phyloP scores from a whole-genome alignment of 2,113 vertebrate species.

The Zingel zingel region DNA sequence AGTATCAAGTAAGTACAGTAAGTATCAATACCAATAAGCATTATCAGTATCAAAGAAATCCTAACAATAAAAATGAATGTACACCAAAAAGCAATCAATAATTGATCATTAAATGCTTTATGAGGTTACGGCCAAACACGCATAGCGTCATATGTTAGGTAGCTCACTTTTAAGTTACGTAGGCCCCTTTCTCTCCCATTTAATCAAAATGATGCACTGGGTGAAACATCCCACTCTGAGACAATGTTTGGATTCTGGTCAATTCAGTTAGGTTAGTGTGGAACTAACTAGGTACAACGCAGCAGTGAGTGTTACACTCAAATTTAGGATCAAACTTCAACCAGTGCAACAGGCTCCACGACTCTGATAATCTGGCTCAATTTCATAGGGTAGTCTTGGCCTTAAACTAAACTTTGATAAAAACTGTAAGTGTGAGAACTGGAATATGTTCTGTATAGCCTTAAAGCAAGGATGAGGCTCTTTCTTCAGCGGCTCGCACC shows the following conservation, averaged over 20 bases:
- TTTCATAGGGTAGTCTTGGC: not conserved
- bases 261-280: not conserved
- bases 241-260: not conserved
- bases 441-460: not conserved
- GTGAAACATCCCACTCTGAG: not conserved
- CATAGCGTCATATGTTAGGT: not conserved
- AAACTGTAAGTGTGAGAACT: not conserved
- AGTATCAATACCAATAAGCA: not conserved
- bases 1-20: too few species aligned
- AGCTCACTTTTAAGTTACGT: not conserved
- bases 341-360: not conserved
- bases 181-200: not conserved
- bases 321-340: not conserved
- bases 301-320: not conserved
- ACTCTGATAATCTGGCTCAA: not conserved
- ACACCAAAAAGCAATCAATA: not conserved
- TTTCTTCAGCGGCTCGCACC: not conserved
- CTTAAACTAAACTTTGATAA: not conserved
- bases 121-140: not conserved
- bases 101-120: not conserved
- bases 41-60: too few species aligned
- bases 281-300: too few species aligned
- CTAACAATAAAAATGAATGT: not conserved
- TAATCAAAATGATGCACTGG: not conserved
- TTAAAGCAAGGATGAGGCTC: not conserved